Conservation (phyloP, 1,140 invertebrate genomes). For the Pomacea maculata region DNA sequence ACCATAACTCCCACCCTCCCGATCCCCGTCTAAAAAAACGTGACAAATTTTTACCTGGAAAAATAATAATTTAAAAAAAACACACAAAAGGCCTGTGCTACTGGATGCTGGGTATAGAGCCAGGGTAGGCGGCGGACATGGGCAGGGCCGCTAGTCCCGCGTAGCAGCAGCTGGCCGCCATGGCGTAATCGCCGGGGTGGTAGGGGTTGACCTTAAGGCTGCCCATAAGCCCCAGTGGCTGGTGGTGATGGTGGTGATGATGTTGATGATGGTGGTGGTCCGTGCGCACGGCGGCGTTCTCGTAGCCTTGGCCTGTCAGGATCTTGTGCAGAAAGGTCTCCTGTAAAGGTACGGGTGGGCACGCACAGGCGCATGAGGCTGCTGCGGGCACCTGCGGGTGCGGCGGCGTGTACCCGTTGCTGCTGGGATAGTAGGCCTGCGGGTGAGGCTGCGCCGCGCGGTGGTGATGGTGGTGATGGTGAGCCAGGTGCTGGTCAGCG, state of each 20-base stretch:
- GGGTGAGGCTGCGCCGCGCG: constrained; percentile 10
- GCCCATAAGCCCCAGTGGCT: neutral
- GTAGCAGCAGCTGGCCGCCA: constrained; percentile 18
- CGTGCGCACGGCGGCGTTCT: constrained; percentile 34
- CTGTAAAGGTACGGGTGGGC: constrained; percentile 29
- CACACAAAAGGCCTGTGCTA: neutral
- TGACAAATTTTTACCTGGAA: no score
- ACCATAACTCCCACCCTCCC: no score
- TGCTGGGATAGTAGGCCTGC: constrained; percentile 9
- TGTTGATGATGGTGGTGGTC: neutral
- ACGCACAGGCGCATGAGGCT: constrained; percentile 25
- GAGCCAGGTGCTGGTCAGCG: constrained; percentile 11
- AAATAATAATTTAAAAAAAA: no score
- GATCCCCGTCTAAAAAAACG: no score
- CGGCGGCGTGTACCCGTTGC: constrained; percentile 16
- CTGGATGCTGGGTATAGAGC: constrained; percentile 6
- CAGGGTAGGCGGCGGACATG: constrained; percentile 11
- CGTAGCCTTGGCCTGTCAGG: constrained; percentile 46
- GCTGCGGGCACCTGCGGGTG: neutral
- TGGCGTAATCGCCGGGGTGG: neutral
- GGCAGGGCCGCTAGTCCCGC: constrained; percentile 7
- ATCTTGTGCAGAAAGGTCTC: constrained; percentile 47
- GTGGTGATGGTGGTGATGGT: neutral
- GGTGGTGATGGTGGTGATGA: neutral
- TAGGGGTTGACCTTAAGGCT: neutral